Conservation (phyloP, 64 coral and sea anemone genomes). For the Stichodactyla mertensii region DNA sequence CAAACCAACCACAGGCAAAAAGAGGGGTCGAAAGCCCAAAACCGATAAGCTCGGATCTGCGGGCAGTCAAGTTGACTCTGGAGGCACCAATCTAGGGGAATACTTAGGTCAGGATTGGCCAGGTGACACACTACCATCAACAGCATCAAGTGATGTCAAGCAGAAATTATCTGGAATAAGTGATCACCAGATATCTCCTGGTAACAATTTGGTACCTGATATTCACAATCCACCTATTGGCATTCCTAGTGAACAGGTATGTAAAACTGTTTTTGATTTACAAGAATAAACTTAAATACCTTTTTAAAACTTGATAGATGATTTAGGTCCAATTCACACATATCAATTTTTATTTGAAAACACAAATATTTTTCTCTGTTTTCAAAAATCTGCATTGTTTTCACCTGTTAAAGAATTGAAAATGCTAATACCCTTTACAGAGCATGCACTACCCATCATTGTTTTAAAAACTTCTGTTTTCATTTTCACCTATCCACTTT, state of each 20-base stretch:
- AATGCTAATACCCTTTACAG: too few relatives aligned
- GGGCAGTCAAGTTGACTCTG: slow-evolving; percentile 63
- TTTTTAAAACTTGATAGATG: too few relatives aligned
- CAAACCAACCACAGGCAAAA: slow-evolving; percentile 70
- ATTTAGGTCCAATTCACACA: too few relatives aligned
- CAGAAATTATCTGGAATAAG: background rate
- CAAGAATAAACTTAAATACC: too few relatives aligned
- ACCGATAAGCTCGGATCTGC: slow-evolving; percentile 98
- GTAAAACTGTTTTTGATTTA: too few relatives aligned
- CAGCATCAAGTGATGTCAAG: background rate
- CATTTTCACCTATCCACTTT: too few relatives aligned
- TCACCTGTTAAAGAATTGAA: too few relatives aligned
- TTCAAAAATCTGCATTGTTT: too few relatives aligned
- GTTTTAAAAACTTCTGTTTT: too few relatives aligned
- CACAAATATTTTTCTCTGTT: too few relatives aligned
- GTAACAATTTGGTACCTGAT: background rate
- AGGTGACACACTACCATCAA: background rate
- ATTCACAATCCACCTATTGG: background rate
- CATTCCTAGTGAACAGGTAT: background rate
- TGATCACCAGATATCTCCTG: background rate
- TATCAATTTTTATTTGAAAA: too few relatives aligned
- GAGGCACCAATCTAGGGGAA: slow-evolving; percentile 26
- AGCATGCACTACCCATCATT: too few relatives aligned
- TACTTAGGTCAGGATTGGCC: slow-evolving; percentile 37
- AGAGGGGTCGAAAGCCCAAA: slow-evolving; percentile 96